phyloP scores from a whole-genome alignment of 2,888 invertebrate genomes.

The Anoncus sp. region DNA sequence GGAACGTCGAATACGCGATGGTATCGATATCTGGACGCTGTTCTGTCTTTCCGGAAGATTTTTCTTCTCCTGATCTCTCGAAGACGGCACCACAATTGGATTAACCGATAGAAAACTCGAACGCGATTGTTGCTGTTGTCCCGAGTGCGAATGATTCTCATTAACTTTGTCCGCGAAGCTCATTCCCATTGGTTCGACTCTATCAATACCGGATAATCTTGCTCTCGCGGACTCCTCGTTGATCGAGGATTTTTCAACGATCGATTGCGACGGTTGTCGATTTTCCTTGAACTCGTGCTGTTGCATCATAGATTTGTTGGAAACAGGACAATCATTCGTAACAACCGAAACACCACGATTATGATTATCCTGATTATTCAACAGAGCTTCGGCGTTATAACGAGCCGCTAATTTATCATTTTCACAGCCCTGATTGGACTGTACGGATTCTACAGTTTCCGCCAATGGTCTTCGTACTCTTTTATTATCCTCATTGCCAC shows the following conservation, averaged over 20 bases:
- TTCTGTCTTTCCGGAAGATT: conserved; percentile 33
- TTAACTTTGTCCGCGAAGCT: background rate
- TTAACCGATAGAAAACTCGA: no score
- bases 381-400: conserved; percentile 1
- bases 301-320: conserved; percentile 17
- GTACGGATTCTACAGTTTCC: conserved; percentile 73
- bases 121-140: no score
- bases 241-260: conserved; percentile 15
- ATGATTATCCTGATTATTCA: conserved; percentile 17
- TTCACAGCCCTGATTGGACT: conserved; percentile 17
- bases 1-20: conserved; percentile 60
- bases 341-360: background rate
- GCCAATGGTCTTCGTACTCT: conserved; percentile 73
- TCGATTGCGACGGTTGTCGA: conserved; percentile 52
- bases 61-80: conserved; percentile 49
- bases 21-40: conserved; percentile 71
- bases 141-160: conserved; percentile 24
- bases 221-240: conserved; percentile 26
- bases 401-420: conserved; percentile 23
- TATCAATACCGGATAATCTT: background rate
- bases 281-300: conserved; percentile 70
- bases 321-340: background rate
- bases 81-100: no score
- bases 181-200: background rate
- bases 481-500: conserved; percentile 33